A percentile compares a stretch with the other conserved stretches of the same genome.
Evolutionary conservation across 2,888 invertebrate genomes (phyloP).

Genomic region (Melangyna quadrimaculata): DNA sequence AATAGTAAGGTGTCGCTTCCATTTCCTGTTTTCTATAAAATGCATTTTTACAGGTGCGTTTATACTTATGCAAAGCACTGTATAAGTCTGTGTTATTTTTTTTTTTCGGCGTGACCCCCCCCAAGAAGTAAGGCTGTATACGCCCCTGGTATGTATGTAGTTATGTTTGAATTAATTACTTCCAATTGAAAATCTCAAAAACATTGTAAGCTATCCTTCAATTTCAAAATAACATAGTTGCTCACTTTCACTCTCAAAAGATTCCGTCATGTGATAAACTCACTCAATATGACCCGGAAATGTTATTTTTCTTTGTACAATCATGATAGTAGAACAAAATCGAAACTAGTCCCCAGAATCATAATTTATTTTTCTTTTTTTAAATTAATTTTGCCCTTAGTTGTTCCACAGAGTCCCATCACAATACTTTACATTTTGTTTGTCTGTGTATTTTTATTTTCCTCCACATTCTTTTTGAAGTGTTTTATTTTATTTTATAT

Average conservation of each 20-base stretch:
- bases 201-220: neutral
- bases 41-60: no score
- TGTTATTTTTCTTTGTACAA: neutral
- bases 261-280: neutral
- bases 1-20: no score
- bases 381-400: constrained; percentile 27
- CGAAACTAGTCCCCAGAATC: neutral
- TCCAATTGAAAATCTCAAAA: constrained; percentile 35
- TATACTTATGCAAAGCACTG: no score
- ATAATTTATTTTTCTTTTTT: neutral
- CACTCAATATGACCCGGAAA: neutral
- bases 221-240: neutral
- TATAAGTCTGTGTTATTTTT: no score
- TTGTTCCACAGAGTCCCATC: neutral
- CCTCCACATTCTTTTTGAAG: constrained; percentile 15
- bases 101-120: no score
- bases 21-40: no score
- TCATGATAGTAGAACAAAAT: neutral
- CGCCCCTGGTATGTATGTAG: no score
- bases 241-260: constrained; percentile 17
- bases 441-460: neutral
- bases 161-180: constrained; percentile 21
- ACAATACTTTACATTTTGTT: constrained; percentile 34
- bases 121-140: no score
- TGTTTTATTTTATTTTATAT: neutral